Base-by-base conservation (phyloP, 1,140 invertebrate species). In the Camponotus pennsylvanicus region DNA sequence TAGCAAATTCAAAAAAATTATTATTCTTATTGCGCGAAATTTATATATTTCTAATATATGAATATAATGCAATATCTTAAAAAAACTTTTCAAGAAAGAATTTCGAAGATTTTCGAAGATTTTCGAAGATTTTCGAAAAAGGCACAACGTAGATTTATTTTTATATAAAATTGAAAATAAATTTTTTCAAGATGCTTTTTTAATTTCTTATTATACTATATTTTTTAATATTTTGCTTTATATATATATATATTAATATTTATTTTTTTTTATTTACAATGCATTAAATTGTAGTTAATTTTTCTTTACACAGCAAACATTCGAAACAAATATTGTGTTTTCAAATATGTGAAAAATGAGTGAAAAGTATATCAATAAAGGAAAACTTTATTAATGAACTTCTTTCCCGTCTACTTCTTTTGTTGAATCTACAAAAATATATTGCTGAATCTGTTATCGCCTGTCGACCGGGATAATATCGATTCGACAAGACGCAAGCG, bases 381-480 rank as follows among this genome's bases (percentile, higher is more conserved):
- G 6, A 37, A 18, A 49, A 80, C n/a, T 9, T 49, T 2, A 49
- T 49, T 59, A 9, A 18, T 3, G 3, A 73, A 37, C 0, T 11
- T 34, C 9, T 55, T 52, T 52, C 0, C n/a, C n/a, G 76, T 87
- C 86, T 67, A 86, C 87, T 85, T 73, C 34, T 40, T 49, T 79
- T 7, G 32, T 66, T n/a, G 21, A 13, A 66, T 66, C 9, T 64
- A n/a, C 1, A 64, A 64, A 37, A 49, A 66, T 32, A n/a, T 64
- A 66, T n/a, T 42, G 13, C 57, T 32, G n/a, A 2, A 55, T 57
- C 15, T 42, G 2, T 18, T 49, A 3, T 49, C 27, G 59, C 27
- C 18, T 11, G 18, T 49, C 18, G 32, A 49, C 11, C 21, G 2
- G 76, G 42, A 64, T 66, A 49, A 78, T 78, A 71, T 86, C n/a